These are phyloP conservation scores for Mesocricetus auratus DNA, from an alignment of 2,113 vertebrate genomes.

Conservation along the genomic window DNA sequence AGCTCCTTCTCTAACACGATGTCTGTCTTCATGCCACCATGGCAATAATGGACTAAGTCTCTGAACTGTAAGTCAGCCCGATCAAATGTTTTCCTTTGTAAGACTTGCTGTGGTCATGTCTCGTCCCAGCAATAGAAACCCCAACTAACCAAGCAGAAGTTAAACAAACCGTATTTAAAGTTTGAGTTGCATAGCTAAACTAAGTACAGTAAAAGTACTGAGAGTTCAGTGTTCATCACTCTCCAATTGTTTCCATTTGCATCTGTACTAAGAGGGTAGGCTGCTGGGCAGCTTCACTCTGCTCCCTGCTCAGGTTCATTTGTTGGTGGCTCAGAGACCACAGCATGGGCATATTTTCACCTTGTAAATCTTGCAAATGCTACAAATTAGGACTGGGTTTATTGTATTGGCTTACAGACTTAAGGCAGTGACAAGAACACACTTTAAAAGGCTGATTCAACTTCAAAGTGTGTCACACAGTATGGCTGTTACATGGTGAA, in stretches of 20 bases:
- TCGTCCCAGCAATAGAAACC: background rate
- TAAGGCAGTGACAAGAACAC: background rate
- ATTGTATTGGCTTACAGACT: background rate
- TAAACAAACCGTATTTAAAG: background rate
- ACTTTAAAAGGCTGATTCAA: slow-evolving; percentile 6
- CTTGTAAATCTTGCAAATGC: slow-evolving; percentile 28
- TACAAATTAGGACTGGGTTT: background rate
- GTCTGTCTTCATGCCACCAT: background rate
- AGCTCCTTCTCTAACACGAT: background rate
- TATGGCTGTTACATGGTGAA: background rate
- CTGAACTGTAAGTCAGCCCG: background rate
- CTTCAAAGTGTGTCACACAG: background rate
- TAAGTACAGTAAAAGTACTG: slow-evolving; percentile 6
- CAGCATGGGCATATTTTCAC: background rate
- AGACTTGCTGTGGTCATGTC: background rate
- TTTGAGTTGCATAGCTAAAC: background rate
- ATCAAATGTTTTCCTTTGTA: background rate
- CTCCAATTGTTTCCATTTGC: background rate
- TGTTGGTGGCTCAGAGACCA: background rate
- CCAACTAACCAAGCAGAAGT: background rate
- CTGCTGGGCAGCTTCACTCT: background rate
- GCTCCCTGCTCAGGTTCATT: no score
- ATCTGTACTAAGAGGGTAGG: background rate
- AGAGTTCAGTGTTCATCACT: background rate
- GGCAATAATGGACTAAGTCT: no score